Evolutionary conservation across 2,888 invertebrate species (phyloP).

Genomic region (Athalia rosae): DNA sequence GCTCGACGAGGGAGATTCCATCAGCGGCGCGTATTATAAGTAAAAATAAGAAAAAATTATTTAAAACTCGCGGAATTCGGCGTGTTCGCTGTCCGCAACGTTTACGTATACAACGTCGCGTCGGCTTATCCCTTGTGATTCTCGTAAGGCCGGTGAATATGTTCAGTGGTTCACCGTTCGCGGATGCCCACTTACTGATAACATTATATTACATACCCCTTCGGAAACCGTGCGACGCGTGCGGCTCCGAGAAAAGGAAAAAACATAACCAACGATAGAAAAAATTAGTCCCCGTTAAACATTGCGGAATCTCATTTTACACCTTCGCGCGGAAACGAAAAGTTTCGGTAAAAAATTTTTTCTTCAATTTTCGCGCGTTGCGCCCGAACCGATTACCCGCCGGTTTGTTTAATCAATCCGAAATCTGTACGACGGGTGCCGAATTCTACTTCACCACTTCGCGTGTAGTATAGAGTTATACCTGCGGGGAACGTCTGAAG

Average conservation of each 20-base stretch:
- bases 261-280: too few relatives aligned
- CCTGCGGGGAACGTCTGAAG: constrained; percentile 46
- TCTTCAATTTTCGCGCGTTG: too few relatives aligned
- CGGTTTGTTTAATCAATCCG: too few relatives aligned
- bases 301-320: background rate
- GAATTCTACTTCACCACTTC: too few relatives aligned
- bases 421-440: too few relatives aligned
- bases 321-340: too few relatives aligned
- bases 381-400: too few relatives aligned
- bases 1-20: constrained; percentile 55
- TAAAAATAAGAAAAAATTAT: constrained; percentile 68
- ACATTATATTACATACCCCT: constrained; percentile 61
- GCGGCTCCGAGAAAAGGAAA: background rate
- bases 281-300: constrained; percentile 2
- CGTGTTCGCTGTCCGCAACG: constrained; percentile 45
- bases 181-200: constrained; percentile 64
- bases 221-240: background rate
- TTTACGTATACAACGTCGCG: background rate
- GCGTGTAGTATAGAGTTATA: too few relatives aligned
- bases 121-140: constrained; percentile 58
- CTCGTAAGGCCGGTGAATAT: constrained; percentile 52
- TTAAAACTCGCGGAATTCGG: constrained; percentile 65
- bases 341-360: too few relatives aligned
- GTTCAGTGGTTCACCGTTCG: constrained; percentile 46
- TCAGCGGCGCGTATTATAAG: constrained; percentile 63